Conservation (phyloP, 2,113 vertebrate species). For the Thalassoma bifasciatum region DNA sequence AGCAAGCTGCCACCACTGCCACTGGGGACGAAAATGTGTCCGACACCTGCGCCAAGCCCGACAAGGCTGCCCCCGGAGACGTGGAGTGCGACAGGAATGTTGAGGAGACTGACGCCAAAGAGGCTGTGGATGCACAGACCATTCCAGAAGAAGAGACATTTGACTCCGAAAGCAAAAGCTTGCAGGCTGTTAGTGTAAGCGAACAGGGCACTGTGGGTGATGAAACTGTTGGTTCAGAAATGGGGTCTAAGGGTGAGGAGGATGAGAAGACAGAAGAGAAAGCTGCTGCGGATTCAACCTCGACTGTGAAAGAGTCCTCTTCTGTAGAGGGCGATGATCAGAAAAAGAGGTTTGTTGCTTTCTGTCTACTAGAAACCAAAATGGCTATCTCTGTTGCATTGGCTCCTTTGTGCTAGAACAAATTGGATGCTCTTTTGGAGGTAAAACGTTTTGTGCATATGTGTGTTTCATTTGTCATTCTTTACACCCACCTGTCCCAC, state of each 20-base stretch:
- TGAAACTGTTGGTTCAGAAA: constrained; percentile 86
- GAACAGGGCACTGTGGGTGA: constrained; percentile 83
- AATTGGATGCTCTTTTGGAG: constrained; percentile 83
- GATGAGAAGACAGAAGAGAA: constrained; percentile 91
- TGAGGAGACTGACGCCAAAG: constrained; percentile 85
- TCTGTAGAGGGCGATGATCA: constrained; percentile 98
- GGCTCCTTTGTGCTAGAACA: constrained; percentile 86
- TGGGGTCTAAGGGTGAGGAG: constrained; percentile 89
- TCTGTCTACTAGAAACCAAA: constrained; percentile 96
- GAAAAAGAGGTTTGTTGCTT: constrained; percentile 99
- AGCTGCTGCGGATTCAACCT: constrained; percentile 85
- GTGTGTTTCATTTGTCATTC: constrained; percentile 68
- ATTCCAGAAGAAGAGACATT: constrained; percentile 87
- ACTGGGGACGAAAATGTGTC: constrained; percentile 89
- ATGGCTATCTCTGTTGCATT: constrained; percentile 95
- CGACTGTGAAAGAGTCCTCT: constrained; percentile 96
- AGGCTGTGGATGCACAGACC: constrained; percentile 82
- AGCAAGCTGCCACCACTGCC: constrained; percentile 87
- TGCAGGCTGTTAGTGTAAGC: constrained; percentile 88
- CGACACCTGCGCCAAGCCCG: constrained; percentile 82
- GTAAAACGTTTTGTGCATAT: constrained; percentile 80
- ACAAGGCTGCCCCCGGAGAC: constrained; percentile 84
- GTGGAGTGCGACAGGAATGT: constrained; percentile 86
- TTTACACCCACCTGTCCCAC: constrained; percentile 57
- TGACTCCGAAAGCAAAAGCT: constrained; percentile 87